A percentile compares a stretch with the other conserved stretches of the same genome.
Conservation (phyloP, 2,888 invertebrate species). For the Yponomeuta malinellus region DNA sequence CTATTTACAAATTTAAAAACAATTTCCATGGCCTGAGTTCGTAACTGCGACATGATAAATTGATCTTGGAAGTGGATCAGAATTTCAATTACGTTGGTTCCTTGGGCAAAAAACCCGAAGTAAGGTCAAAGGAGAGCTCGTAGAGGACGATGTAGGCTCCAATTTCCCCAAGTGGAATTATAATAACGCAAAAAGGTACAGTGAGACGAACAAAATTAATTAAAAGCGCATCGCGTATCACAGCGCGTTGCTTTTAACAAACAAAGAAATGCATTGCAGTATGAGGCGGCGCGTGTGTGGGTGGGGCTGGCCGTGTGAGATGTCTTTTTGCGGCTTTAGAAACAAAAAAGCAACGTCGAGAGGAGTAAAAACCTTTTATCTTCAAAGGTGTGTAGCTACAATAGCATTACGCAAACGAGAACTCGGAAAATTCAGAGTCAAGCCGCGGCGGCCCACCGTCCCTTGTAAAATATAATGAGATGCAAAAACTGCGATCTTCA, state of each 20-base stretch:
- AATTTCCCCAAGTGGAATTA: neutral
- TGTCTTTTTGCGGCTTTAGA: constrained; percentile 22
- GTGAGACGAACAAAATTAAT: neutral
- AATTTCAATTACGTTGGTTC: neutral
- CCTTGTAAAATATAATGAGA: constrained; percentile 46
- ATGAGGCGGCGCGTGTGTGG: neutral
- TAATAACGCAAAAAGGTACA: neutral
- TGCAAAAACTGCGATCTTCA: constrained; percentile 38
- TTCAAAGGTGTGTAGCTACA: constrained; percentile 57
- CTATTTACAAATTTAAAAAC: neutral
- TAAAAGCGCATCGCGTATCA: neutral
- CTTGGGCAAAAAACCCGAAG: neutral
- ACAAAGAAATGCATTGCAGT: neutral
- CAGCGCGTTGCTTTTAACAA: neutral
- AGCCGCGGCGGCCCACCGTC: constrained; percentile 34
- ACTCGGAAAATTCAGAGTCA: constrained; percentile 42
- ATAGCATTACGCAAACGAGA: constrained; percentile 55
- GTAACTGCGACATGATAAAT: neutral
- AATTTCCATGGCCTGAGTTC: neutral
- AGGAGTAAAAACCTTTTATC: constrained; percentile 38
- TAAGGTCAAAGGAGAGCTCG: neutral
- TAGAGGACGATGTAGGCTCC: neutral
- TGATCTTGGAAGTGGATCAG: neutral
- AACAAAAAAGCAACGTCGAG: constrained; percentile 41
- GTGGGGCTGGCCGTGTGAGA: constrained; percentile 5